A percentile compares a stretch with the other conserved stretches of the same genome.
Evolutionary conservation across 2,797 vertebrate genomes (phyloP).

Genomic region (Siniperca obscura): DNA sequence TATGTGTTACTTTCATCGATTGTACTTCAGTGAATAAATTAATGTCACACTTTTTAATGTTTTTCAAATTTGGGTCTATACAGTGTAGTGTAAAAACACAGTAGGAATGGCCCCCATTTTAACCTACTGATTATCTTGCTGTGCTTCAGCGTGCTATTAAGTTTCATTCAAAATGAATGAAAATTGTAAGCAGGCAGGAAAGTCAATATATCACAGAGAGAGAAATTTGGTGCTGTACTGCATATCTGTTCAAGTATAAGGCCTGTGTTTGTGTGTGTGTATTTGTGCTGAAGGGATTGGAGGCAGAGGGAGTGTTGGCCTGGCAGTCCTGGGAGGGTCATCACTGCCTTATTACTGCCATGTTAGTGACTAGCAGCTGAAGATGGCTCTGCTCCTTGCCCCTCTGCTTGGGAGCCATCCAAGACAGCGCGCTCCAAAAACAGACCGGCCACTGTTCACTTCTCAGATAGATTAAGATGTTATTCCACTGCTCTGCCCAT

Average conservation of each 20-base stretch:
- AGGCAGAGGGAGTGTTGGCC: constrained; percentile 72
- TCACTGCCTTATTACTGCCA: constrained; percentile 82
- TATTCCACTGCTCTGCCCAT: constrained; percentile 76
- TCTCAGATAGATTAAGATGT: constrained; percentile 80
- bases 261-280: constrained; percentile 44
- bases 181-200: constrained; percentile 20
- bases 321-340: constrained; percentile 77
- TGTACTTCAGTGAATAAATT: constrained; percentile 23
- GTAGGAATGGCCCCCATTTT: neutral
- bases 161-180: constrained; percentile 38
- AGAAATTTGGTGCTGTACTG: constrained; percentile 36
- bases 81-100: neutral
- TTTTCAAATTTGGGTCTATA: neutral
- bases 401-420: constrained; percentile 81
- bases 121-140: constrained; percentile 21
- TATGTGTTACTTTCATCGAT: constrained; percentile 15
- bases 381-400: constrained; percentile 81
- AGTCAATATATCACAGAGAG: constrained; percentile 39
- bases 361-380: constrained; percentile 82
- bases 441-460: constrained; percentile 82
- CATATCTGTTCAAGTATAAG: constrained; percentile 35
- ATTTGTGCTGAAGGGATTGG: constrained; percentile 59
- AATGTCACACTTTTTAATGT: constrained; percentile 15
- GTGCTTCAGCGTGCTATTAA: neutral
- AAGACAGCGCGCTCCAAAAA: constrained; percentile 83